These are phyloP conservation scores for Lepidochitona cinerea DNA, from an alignment of 2,888 invertebrate species.

Conservation along the genomic window DNA sequence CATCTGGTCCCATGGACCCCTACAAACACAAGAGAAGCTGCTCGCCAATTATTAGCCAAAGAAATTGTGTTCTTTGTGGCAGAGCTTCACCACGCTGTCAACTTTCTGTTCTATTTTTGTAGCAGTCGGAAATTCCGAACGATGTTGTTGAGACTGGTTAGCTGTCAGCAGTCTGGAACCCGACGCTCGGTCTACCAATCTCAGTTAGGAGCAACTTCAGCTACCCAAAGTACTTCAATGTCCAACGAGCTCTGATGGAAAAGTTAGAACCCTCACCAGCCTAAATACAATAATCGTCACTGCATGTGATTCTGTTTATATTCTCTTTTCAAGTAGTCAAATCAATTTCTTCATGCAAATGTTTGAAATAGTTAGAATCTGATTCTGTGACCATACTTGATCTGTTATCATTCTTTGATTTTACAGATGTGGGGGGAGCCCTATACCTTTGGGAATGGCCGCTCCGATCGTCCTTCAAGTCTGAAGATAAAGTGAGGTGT, in stretches of 20 bases:
- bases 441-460: neutral
- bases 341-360: no score
- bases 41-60: neutral
- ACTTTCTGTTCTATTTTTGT: constrained; percentile 1
- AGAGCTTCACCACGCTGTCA: neutral
- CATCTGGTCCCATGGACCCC: neutral
- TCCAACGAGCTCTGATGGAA: neutral
- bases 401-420: no score
- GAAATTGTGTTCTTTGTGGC: neutral
- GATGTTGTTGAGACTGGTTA: neutral
- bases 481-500: no score
- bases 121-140: constrained; percentile 7
- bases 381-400: no score
- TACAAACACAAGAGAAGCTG: neutral
- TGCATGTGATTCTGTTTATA: no score
- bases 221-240: neutral
- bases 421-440: neutral
- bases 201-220: neutral
- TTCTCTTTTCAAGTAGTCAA: no score
- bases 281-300: no score
- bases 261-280: neutral
- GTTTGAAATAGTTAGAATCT: no score
- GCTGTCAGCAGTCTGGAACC: neutral
- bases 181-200: neutral
- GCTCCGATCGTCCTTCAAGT: no score